Evolutionary conservation across 2,797 vertebrate genomes (phyloP).

Genomic region (Falco berigora): DNA sequence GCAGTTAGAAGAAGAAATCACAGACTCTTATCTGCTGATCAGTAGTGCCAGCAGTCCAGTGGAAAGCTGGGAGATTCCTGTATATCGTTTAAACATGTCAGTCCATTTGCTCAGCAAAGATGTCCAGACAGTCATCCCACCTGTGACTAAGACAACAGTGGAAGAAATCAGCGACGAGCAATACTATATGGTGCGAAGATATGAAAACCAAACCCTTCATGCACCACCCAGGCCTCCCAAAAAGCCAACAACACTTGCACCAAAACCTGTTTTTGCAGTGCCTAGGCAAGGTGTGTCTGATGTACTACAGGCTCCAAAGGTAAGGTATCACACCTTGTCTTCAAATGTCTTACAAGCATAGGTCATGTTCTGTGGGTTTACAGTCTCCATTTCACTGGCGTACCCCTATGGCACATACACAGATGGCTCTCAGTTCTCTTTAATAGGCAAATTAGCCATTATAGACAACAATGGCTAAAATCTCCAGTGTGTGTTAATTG

Average conservation of each 20-base stretch:
- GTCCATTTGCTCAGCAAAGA: slow-evolving; percentile 68
- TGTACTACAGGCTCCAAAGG: slow-evolving; percentile 63
- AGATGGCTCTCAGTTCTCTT: not conserved
- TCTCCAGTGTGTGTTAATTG: not conserved
- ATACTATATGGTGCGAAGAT: slow-evolving; percentile 81
- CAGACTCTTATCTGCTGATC: slow-evolving; percentile 78
- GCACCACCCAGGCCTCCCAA: slow-evolving; percentile 85
- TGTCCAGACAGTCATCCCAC: not conserved
- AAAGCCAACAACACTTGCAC: slow-evolving; percentile 54
- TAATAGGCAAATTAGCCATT: slow-evolving; percentile 17
- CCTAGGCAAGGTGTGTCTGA: not conserved
- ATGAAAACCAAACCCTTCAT: slow-evolving; percentile 66
- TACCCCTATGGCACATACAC: not conserved
- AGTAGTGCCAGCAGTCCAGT: slow-evolving; percentile 64
- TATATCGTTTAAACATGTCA: slow-evolving; percentile 70
- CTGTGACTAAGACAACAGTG: slow-evolving; percentile 52
- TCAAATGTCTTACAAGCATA: not conserved
- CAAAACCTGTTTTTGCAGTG: not conserved
- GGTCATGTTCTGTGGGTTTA: not conserved
- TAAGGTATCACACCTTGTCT: slow-evolving; percentile 27
- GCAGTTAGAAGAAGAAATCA: slow-evolving; percentile 81
- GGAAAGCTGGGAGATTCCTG: slow-evolving; percentile 79
- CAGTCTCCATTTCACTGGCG: not conserved
- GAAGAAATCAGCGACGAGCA: slow-evolving; percentile 81
- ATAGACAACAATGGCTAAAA: not conserved